A percentile compares a stretch with the other conserved stretches of the same genome.
These are phyloP conservation scores for Scaeva pyrastri DNA, from an alignment of 2,888 invertebrate species.

Conservation along the genomic window DNA sequence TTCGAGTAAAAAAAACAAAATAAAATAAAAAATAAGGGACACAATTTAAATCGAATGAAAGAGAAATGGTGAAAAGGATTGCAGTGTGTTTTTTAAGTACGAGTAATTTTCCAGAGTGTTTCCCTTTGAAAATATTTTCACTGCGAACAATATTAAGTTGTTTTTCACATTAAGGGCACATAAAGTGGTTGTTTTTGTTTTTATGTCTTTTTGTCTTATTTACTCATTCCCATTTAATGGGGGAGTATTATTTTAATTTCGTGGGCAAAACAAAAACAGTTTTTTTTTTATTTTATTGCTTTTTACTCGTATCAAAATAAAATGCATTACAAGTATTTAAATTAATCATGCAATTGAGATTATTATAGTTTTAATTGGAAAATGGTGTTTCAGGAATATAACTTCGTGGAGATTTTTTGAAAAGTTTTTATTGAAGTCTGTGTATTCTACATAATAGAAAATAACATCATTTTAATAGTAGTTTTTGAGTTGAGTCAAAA, in stretches of 20 bases:
- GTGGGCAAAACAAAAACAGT: background rate
- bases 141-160: slow-evolving; percentile 36
- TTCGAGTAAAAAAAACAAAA: too few species aligned
- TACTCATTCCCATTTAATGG: slow-evolving; percentile 16
- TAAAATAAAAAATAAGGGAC: slow-evolving; percentile 43
- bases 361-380: background rate
- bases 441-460: too few species aligned
- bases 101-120: slow-evolving; percentile 47
- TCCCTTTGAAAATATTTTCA: slow-evolving; percentile 58
- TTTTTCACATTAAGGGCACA: slow-evolving; percentile 26
- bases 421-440: too few species aligned
- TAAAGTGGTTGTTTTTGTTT: background rate
- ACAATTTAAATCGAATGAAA: slow-evolving; percentile 17
- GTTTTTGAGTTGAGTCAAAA: too few species aligned
- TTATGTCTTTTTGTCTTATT: too few species aligned
- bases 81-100: slow-evolving; percentile 11
- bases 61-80: slow-evolving; percentile 7
- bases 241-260: slow-evolving; percentile 3
- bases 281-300: background rate
- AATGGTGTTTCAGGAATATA: background rate
- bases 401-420: too few species aligned
- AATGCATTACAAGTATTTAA: background rate
- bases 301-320: background rate
- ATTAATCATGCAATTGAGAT: background rate
- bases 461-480: too few species aligned